Conservation (phyloP, 2,113 vertebrate genomes). For the Microcebus jonahi region DNA sequence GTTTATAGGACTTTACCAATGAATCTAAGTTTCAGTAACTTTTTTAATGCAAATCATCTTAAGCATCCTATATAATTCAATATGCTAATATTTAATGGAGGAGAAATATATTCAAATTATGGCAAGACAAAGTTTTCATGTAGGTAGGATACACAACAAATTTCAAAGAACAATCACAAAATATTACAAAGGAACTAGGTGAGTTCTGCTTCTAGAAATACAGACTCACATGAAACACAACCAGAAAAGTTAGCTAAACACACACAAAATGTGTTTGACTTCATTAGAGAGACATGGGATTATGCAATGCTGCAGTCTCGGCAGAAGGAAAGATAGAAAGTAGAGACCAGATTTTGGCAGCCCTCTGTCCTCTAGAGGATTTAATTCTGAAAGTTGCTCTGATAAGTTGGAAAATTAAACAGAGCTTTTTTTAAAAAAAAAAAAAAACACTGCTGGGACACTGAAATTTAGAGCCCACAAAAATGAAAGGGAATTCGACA, state of each 20-base stretch:
- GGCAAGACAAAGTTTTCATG: neutral
- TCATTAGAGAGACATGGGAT: neutral
- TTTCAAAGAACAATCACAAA: neutral
- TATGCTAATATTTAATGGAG: neutral
- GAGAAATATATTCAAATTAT: neutral
- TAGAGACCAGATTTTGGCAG: neutral
- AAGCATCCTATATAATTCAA: neutral
- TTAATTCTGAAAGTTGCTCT: neutral
- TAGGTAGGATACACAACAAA: neutral
- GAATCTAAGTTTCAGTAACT: neutral
- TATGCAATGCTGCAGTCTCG: neutral
- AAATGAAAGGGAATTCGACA: neutral
- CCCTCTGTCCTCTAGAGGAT: neutral
- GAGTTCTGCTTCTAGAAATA: neutral
- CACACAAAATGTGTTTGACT: neutral
- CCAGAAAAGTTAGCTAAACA: neutral
- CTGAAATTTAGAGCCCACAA: neutral
- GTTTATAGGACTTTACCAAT: neutral
- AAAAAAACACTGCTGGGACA: neutral
- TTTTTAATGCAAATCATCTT: neutral
- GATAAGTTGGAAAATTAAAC: fast-evolving
- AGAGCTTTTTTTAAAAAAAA: neutral
- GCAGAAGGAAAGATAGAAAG: fast-evolving
- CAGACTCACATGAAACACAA: neutral
- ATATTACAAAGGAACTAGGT: neutral